A percentile compares a stretch with the other conserved stretches of the same genome.
Evolutionary conservation across 2,888 invertebrate species (phyloP).

Genomic region (Ophion ventricosus): DNA sequence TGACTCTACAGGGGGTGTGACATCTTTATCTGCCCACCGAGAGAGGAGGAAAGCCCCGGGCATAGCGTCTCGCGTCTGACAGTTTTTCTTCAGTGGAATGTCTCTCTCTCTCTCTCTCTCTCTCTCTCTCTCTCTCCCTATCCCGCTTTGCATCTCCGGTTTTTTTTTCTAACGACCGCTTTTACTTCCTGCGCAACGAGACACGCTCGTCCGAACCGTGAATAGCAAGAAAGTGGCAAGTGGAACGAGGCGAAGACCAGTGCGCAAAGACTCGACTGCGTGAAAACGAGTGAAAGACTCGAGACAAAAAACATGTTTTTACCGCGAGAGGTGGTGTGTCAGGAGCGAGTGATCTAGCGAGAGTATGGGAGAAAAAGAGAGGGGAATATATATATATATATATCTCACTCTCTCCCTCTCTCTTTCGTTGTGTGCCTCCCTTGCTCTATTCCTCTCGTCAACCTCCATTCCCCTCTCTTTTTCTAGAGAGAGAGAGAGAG

Average conservation of each 20-base stretch:
- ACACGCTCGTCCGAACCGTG: constrained; percentile 21
- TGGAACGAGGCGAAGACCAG: constrained; percentile 27
- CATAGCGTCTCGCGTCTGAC: constrained; percentile 65
- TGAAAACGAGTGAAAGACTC: constrained; percentile 20
- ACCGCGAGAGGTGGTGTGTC: neutral
- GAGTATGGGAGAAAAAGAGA: neutral
- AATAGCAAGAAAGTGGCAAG: constrained; percentile 68
- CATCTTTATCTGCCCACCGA: constrained; percentile 74
- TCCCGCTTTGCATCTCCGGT: constrained; percentile 50
- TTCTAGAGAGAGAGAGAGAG: constrained; percentile 53
- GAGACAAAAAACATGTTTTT: neutral
- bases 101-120: neutral
- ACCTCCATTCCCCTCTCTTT: too few relatives aligned
- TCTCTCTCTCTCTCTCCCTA: neutral
- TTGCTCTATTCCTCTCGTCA: too few relatives aligned
- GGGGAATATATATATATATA: too few relatives aligned
- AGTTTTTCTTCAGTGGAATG: constrained; percentile 65
- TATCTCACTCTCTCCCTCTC: too few relatives aligned
- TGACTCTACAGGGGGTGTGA: constrained; percentile 72
- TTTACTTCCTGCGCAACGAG: constrained; percentile 36
- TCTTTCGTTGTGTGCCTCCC: too few relatives aligned
- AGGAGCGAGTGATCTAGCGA: neutral
- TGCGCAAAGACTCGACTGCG: constrained; percentile 4
- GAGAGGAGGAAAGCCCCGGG: constrained; percentile 65
- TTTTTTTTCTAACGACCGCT: constrained; percentile 34